A percentile compares a stretch with the other conserved stretches of the same genome.
phyloP scores from a whole-genome alignment of 2,888 invertebrate genomes.

The Cephalotes varians region DNA sequence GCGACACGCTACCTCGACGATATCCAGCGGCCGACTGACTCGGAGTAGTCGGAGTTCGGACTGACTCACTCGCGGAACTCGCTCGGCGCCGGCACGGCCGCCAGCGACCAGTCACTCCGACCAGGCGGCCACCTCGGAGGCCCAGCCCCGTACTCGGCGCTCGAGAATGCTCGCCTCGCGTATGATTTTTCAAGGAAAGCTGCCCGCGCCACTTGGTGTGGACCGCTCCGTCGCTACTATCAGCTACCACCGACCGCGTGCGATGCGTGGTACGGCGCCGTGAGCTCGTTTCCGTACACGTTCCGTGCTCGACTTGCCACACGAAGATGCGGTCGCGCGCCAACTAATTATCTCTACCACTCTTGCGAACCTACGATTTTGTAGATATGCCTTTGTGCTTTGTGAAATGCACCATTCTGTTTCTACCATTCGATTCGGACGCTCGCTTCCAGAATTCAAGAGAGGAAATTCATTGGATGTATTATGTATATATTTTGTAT shows the following conservation, averaged over 20 bases:
- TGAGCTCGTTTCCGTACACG: background rate
- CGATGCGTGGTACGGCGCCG: background rate
- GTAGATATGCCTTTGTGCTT: background rate
- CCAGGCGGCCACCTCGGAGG: no score
- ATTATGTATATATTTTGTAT: background rate
- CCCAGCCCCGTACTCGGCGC: no score
- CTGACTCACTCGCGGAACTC: background rate
- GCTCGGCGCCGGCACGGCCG: constrained; percentile 57
- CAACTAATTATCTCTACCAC: background rate
- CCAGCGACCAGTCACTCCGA: background rate
- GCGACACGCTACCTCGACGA: constrained; percentile 61
- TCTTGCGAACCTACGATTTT: background rate
- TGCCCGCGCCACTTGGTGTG: constrained; percentile 41
- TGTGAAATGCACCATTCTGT: no score
- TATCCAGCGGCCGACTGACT: constrained; percentile 73
- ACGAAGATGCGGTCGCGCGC: background rate
- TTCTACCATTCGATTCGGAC: background rate
- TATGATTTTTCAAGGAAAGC: constrained; percentile 78
- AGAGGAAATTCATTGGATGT: background rate
- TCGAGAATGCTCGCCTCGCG: constrained; percentile 68
- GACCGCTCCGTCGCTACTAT: background rate
- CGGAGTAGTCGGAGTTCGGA: no score
- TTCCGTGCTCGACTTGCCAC: no score
- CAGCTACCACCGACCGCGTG: no score
- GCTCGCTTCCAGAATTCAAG: background rate